Evolutionary conservation across 2,113 vertebrate species (phyloP).

Genomic region (Callipepla californica): DNA sequence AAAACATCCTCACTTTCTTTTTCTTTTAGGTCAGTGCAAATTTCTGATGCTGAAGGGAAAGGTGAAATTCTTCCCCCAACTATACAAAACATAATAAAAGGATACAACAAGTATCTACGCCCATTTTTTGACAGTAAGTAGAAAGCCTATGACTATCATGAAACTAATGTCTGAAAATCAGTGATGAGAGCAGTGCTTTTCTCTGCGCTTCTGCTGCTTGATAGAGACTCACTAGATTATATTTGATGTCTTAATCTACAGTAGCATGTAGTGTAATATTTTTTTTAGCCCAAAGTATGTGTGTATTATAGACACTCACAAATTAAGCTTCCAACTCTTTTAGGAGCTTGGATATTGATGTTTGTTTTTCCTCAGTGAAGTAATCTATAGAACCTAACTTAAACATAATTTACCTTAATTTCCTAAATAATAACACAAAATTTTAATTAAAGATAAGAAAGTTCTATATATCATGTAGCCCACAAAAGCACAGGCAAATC

Average conservation of each 20-base stretch:
- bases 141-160: background rate
- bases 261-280: background rate
- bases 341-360: background rate
- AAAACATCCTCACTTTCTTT: background rate
- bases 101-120: conserved; percentile 93
- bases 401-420: background rate
- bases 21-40: conserved; percentile 28
- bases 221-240: background rate
- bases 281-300: background rate
- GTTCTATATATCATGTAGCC: background rate
- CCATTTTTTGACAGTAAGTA: conserved; percentile 92
- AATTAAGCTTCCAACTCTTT: background rate
- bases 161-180: background rate
- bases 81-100: conserved; percentile 92
- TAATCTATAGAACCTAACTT: background rate
- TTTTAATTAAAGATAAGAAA: background rate
- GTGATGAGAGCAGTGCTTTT: background rate
- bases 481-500: background rate
- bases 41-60: conserved; percentile 79
- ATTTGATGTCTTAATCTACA: background rate
- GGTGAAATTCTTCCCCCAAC: conserved; percentile 89
- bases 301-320: background rate
- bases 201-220: background rate
- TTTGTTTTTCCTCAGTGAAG: background rate
- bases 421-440: background rate